Base-by-base conservation (phyloP, 2,797 vertebrate genomes). In the Yasuhikotakia modesta region DNA sequence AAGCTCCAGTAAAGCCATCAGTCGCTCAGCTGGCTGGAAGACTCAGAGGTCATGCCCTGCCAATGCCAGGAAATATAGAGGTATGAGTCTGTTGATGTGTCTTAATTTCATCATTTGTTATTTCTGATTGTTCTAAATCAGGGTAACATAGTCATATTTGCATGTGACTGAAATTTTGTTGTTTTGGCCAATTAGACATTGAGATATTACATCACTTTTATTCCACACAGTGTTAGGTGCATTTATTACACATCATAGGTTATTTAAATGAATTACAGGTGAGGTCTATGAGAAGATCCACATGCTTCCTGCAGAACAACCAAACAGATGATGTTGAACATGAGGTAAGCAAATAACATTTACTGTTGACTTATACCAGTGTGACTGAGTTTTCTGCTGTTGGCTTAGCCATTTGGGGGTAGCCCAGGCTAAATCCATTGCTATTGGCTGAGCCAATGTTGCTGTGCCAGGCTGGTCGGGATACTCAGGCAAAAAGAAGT, bases 11-110 rank as follows among this genome's bases (percentile, higher is more conserved):
- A 55, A 90, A 94, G 71, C 91, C 91, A 0, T 96, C 96, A 0
- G 96, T 98, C 89, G 95, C 96, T 57, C 94, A 97, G 88, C 91
- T 97, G 86, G 95, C 96, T 2, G 96, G 94, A 76, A 94, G 91
- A 84, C 95, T 98, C 79, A 93, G 93, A 90, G 95, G 95, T 87
- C 94, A 94, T 68, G 90, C 85, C 79, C 52, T 92, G 13, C 92
- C 93, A 0, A 87, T 68, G 35, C 83, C 91, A 46, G 91, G 90
- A 65, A 95, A 91, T 67, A 92, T 94, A 67, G 94, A 95, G 92
- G 92, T 93, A 27, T 27, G 52, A 27, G 24, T 22, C 17, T 48
- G 8, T 12, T 76, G 11, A 45, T 76, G 13, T 45, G 10, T 58
- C 39, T 60, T 12, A 22, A 55, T 17, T 5, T 1, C 2, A 30